A percentile compares a stretch with the other conserved stretches of the same genome.
phyloP scores from a whole-genome alignment of 2,888 invertebrate genomes.

The Thera britannica region DNA sequence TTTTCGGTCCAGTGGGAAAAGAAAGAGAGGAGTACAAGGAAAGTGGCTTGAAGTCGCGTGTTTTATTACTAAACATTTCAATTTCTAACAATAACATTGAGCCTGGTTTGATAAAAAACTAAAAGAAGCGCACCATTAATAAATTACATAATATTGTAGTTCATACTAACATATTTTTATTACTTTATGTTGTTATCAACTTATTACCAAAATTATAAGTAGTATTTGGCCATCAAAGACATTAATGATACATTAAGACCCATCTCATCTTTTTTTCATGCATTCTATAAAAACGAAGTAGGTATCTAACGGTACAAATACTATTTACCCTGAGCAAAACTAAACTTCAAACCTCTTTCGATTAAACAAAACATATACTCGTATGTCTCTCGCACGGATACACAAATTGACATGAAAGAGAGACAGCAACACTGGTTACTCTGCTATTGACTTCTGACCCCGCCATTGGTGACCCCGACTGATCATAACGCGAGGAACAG shows the following conservation, averaged over 20 bases:
- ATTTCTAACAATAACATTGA: background rate
- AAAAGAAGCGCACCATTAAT: background rate
- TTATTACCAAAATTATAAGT: no score
- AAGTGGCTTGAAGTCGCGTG: slow-evolving; percentile 13
- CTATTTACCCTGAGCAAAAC: slow-evolving; percentile 25
- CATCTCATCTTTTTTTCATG: background rate
- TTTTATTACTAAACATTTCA: background rate
- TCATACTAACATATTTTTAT: no score
- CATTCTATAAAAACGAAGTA: background rate
- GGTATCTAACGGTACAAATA: slow-evolving; percentile 15
- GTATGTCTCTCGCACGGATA: slow-evolving; percentile 30
- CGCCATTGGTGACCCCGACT: slow-evolving; percentile 26
- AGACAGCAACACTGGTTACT: slow-evolving; percentile 31
- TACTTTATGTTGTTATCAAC: no score
- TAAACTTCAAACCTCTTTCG: slow-evolving; percentile 30
- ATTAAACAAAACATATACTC: slow-evolving; percentile 18
- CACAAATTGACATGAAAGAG: slow-evolving; percentile 42
- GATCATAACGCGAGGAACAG: slow-evolving; percentile 54
- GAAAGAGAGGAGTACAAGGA: slow-evolving; percentile 24
- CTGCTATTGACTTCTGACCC: background rate
- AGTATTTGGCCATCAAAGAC: no score
- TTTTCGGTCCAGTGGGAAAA: slow-evolving; percentile 28
- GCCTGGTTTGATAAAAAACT: background rate
- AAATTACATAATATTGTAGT: no score
- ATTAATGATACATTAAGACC: no score